A percentile compares a stretch with the other conserved stretches of the same genome.
These are phyloP conservation scores for Callocephalon fimbriatum DNA, from an alignment of 2,113 vertebrate genomes.

Conservation along the genomic window DNA sequence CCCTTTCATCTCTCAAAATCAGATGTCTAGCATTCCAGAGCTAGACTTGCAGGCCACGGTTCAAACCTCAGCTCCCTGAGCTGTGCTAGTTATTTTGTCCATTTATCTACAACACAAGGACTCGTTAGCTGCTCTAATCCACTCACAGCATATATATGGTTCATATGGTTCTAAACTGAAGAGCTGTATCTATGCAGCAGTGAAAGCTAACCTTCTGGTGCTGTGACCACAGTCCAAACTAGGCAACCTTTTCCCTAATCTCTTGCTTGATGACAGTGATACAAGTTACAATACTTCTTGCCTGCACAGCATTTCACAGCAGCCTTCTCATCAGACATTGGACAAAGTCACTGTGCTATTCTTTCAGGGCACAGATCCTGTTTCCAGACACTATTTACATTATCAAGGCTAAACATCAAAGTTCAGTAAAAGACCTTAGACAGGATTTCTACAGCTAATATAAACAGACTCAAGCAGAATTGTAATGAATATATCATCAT, in stretches of 20 bases:
- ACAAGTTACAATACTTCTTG: background rate
- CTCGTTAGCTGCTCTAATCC: background rate
- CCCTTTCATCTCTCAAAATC: slow-evolving; percentile 29
- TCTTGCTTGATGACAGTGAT: background rate
- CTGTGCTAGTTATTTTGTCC: background rate
- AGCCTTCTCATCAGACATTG: background rate
- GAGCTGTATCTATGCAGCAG: background rate
- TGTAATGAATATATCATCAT: background rate
- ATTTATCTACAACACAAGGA: background rate
- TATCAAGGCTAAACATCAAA: background rate
- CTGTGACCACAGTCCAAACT: background rate
- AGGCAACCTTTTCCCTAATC: background rate
- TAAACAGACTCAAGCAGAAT: background rate
- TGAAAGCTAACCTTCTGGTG: background rate
- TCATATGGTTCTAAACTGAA: background rate
- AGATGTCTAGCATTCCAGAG: background rate
- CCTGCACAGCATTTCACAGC: background rate
- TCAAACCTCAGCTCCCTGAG: slow-evolving; percentile 18
- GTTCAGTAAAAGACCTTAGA: background rate
- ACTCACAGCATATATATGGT: background rate
- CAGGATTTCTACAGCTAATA: background rate
- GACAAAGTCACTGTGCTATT: background rate
- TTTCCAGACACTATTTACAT: background rate
- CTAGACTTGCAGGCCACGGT: background rate
- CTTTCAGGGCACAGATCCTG: background rate